A percentile compares a stretch with the other conserved stretches of the same genome.
phyloP scores from a whole-genome alignment of 1,140 invertebrate genomes.

The Lepidurus arcticus region DNA sequence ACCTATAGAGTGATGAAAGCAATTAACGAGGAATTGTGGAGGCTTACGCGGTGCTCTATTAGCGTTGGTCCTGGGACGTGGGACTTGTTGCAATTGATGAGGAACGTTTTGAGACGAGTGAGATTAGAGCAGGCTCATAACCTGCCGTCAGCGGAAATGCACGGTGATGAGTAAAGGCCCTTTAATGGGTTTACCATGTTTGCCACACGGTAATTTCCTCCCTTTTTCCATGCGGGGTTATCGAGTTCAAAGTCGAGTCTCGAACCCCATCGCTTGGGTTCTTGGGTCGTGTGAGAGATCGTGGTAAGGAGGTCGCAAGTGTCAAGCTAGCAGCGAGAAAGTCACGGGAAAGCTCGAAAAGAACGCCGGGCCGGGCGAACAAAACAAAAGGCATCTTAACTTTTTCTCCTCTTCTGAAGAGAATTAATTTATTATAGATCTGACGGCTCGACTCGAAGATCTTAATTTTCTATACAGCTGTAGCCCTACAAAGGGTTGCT shows the following conservation, averaged over 20 bases:
- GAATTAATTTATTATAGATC: too few species aligned
- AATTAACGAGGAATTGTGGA: not conserved
- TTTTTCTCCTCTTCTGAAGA: too few species aligned
- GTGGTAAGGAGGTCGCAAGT: not conserved
- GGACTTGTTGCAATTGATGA: not conserved
- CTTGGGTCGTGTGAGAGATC: not conserved
- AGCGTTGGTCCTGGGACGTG: not conserved
- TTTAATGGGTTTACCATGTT: slow-evolving; percentile 16
- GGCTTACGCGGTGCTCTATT: not conserved
- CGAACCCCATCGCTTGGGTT: not conserved
- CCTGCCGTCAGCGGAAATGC: slow-evolving; percentile 20
- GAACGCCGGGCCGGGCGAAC: too few species aligned
- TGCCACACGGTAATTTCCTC: slow-evolving; percentile 18
- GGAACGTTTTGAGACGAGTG: not conserved
- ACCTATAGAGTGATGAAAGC: not conserved
- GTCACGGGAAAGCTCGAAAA: not conserved
- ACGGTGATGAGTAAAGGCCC: not conserved
- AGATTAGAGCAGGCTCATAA: slow-evolving; percentile 2
- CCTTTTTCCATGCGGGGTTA: not conserved
- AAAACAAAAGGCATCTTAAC: too few species aligned
- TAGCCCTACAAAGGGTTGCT: too few species aligned
- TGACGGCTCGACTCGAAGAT: too few species aligned
- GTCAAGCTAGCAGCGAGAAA: not conserved
- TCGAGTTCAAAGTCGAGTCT: not conserved
- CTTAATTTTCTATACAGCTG: too few species aligned